phyloP scores from a whole-genome alignment of 2,113 vertebrate species.

The Platysternon megacephalum region DNA sequence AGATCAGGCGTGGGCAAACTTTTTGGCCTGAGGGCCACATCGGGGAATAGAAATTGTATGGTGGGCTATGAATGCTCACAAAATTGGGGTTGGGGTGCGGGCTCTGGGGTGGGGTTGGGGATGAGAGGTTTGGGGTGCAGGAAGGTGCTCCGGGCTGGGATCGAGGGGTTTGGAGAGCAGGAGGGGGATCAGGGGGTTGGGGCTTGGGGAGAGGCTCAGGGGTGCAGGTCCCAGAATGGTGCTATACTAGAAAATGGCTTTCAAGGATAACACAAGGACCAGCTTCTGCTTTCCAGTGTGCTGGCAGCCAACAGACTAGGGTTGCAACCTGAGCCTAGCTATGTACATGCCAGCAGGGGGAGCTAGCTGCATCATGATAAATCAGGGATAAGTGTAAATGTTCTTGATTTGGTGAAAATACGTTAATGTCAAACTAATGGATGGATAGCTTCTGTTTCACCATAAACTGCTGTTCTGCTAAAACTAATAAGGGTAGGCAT shows the following conservation, averaged over 20 bases:
- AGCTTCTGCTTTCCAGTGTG: neutral
- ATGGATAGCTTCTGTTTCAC: neutral
- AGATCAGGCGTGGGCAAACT: too few relatives aligned
- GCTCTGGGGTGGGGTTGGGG: too few relatives aligned
- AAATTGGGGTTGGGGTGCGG: too few relatives aligned
- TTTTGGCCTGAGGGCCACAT: too few relatives aligned
- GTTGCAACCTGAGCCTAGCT: neutral
- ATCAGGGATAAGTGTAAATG: too few relatives aligned
- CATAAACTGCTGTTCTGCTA: neutral
- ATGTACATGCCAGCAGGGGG: accelerated
- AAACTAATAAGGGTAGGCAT: neutral
- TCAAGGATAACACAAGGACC: neutral
- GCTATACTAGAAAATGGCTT: neutral
- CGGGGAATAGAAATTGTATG: too few relatives aligned
- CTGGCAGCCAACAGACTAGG: accelerated
- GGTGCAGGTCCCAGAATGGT: neutral
- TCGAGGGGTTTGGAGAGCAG: too few relatives aligned
- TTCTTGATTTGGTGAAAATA: neutral
- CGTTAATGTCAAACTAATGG: neutral
- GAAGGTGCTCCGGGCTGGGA: too few relatives aligned
- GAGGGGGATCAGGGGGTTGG: too few relatives aligned
- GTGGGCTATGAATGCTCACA: too few relatives aligned
- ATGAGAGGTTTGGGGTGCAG: too few relatives aligned
- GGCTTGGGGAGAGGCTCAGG: too few relatives aligned
- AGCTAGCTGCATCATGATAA: neutral